Evolutionary conservation across 2,888 invertebrate species (phyloP), one percentile per base, ranked within the genome.

Genomic region (Luperina testacea): DNA sequence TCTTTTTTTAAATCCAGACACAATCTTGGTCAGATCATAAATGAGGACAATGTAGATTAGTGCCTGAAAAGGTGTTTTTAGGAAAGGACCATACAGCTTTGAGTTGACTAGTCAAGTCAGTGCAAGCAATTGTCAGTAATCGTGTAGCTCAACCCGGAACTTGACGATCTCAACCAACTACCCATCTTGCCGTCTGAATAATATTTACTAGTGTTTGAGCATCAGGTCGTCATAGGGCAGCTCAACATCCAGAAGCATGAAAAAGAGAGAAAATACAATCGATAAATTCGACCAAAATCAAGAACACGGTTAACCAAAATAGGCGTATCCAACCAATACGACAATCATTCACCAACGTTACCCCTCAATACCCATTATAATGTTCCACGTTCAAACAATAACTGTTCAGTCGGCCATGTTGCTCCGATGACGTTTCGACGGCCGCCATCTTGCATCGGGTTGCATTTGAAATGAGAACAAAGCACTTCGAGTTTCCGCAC

Each of bases 381-480:
- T 84, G 79, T 81, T 88, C 85, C 87, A 89, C 86, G 90, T 92
- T 92, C 90, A 90, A 94, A 95, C 94, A 95, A 95, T 95, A 94
- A 93, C 93, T 90, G 91, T 89, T 85, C 80, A 84, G 83, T 86
- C 89, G 86, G 89, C 89, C 89, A 89, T 89, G 81, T 87, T 89
- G 84, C 75, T 80, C 70, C 79, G 73, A 82, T 89, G 89, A 89
- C 90, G 89, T 89, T 81, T 85, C 77, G 81, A 77, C 69, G 84
- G 87, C 92, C 88, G 95, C 96, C 96, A 96, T 96, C 89, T 84
- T 95, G 93, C 89, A 91, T 94, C 89, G 89, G 87, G 91, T 95
- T 95, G 95, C 95, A 94, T 94, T 93, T 92, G 87, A 86, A 89
- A 90, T 91, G 94, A 84, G 92, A 95, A 96, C 96, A 96, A 96